Evolutionary conservation across 1,140 invertebrate genomes (phyloP).

Genomic region (Heliconius eleuchia): DNA sequence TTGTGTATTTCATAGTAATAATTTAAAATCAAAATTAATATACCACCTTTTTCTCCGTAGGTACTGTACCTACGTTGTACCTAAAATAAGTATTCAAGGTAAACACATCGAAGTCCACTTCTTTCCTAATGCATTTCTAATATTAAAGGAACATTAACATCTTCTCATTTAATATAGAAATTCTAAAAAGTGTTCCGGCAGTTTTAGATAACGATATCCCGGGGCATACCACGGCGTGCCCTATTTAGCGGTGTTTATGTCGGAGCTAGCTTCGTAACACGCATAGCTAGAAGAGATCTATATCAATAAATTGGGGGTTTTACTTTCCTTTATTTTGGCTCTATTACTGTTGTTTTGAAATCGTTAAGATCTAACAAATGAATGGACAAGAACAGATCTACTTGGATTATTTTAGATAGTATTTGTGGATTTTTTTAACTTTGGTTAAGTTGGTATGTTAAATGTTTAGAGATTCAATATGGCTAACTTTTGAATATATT

Average conservation of each 20-base stretch:
- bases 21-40: too few relatives aligned
- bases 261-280: not conserved
- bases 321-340: not conserved
- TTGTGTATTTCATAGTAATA: too few relatives aligned
- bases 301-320: not conserved
- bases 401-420: not conserved
- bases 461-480: not conserved
- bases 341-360: not conserved
- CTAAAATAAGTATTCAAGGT: too few relatives aligned
- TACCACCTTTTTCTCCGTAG: too few relatives aligned
- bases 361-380: not conserved
- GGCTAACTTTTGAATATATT: too few relatives aligned
- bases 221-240: conserved; percentile 12
- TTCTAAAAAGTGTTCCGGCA: conserved; percentile 15
- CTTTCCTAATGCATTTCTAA: not conserved
- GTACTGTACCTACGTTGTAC: too few relatives aligned
- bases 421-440: not conserved
- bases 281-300: not conserved
- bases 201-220: conserved; percentile 20
- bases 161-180: not conserved
- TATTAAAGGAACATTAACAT: not conserved
- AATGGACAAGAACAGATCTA: not conserved
- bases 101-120: not conserved
- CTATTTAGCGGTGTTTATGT: conserved; percentile 22
- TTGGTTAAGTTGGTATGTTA: not conserved